Percentiles rank a stretch among this genome's conserved stretches.
These are phyloP conservation scores for Ptilorrhoa leucosticta DNA, from an alignment of 2,113 vertebrate species.

Conservation along the genomic window DNA sequence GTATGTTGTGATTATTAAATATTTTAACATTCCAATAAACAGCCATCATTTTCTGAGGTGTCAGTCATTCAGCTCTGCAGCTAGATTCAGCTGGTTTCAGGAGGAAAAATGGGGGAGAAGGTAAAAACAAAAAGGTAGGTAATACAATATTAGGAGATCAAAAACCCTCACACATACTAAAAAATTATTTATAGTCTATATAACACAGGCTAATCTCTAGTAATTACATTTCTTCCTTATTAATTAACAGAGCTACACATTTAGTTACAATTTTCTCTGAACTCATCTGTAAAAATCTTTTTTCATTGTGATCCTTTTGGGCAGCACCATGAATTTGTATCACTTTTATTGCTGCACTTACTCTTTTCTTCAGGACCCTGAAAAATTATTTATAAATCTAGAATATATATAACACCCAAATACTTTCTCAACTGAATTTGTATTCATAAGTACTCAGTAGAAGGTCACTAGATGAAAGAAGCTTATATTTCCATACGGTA, in stretches of 20 bases:
- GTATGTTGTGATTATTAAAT: neutral
- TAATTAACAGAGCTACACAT: neutral
- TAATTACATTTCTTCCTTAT: neutral
- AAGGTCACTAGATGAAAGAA: conserved; percentile 24
- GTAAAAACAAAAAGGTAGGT: neutral
- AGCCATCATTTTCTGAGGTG: neutral
- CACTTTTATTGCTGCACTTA: neutral
- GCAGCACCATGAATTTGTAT: neutral
- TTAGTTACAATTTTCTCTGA: neutral
- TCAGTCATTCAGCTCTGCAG: neutral
- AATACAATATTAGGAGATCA: neutral
- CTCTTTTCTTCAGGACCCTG: neutral
- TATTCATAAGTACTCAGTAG: neutral
- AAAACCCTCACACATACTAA: neutral
- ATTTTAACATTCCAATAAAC: neutral
- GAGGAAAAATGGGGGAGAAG: neutral
- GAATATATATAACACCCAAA: neutral
- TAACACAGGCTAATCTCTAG: neutral
- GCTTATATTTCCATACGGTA: neutral
- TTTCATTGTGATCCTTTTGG: neutral
- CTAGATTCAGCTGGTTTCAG: neutral
- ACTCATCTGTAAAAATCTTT: neutral
- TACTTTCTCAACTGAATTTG: neutral
- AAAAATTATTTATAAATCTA: conserved; percentile 14
- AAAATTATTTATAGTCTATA: neutral